A percentile compares a stretch with the other conserved stretches of the same genome.
phyloP scores from a whole-genome alignment of 2,113 vertebrate genomes.

The Chaetura pelagica region DNA sequence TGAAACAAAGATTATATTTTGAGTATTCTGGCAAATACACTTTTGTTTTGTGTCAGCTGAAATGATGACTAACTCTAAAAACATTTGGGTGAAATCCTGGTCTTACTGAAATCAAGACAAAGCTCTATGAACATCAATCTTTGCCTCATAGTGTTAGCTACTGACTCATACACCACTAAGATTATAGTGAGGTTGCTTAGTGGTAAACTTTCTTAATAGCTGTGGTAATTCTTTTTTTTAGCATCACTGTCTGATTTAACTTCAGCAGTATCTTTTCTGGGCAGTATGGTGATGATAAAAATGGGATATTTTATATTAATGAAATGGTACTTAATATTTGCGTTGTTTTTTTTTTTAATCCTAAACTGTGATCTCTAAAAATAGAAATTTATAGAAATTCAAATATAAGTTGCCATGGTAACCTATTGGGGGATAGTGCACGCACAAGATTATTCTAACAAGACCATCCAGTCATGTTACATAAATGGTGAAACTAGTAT shows the following conservation, averaged over 20 bases:
- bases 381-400: slow-evolving; percentile 79
- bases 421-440: slow-evolving; percentile 73
- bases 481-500: slow-evolving; percentile 58
- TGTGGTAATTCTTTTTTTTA: neutral
- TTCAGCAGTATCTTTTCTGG: neutral
- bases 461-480: slow-evolving; percentile 64
- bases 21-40: neutral
- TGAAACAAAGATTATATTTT: slow-evolving; percentile 10
- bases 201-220: slow-evolving; percentile 25
- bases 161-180: neutral
- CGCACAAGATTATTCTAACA: slow-evolving; percentile 55
- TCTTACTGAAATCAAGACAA: neutral
- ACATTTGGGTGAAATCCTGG: neutral
- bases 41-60: slow-evolving; percentile 33
- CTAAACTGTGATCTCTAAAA: slow-evolving; percentile 70
- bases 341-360: slow-evolving; percentile 39
- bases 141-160: neutral
- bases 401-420: slow-evolving; percentile 80
- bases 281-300: neutral
- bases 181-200: neutral
- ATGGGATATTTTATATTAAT: slow-evolving; percentile 6
- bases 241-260: neutral
- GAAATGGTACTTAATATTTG: slow-evolving; percentile 43
- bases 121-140: neutral
- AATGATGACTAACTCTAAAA: slow-evolving; percentile 37